These are phyloP conservation scores for Uloborus diversus DNA, from an alignment of 1,140 invertebrate genomes.

Conservation along the genomic window DNA sequence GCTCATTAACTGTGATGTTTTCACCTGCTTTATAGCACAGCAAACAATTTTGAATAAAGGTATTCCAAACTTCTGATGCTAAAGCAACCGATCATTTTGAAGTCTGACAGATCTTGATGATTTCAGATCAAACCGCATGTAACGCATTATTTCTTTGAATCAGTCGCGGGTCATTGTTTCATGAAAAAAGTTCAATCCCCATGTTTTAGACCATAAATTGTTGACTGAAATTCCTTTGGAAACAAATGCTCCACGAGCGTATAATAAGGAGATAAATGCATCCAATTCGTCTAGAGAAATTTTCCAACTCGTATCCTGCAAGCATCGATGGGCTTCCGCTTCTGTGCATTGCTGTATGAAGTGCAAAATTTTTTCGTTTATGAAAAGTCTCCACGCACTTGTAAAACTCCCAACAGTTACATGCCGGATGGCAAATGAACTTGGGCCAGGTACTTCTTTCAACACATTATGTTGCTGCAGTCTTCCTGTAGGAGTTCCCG, in stretches of 20 bases:
- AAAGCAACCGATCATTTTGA: conserved; percentile 37
- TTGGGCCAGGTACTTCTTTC: neutral
- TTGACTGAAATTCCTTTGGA: too few species aligned
- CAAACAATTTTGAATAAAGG: conserved; percentile 51
- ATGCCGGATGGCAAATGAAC: neutral
- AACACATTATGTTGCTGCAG: neutral
- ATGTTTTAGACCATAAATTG: neutral
- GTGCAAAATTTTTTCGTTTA: neutral
- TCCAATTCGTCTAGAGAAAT: neutral
- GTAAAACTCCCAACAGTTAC: too few species aligned
- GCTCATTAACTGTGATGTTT: conserved; percentile 49
- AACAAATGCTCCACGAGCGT: neutral
- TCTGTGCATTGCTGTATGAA: too few species aligned
- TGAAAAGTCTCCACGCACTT: neutral
- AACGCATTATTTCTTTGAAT: conserved; percentile 22
- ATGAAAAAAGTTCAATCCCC: neutral
- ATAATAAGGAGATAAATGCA: neutral
- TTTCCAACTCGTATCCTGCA: neutral
- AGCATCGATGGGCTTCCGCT: too few species aligned
- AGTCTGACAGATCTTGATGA: neutral
- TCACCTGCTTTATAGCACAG: too few species aligned
- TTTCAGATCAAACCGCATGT: conserved; percentile 46
- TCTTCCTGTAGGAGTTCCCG: neutral
- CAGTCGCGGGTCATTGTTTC: conserved; percentile 6
- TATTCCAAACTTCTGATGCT: conserved; percentile 30